Base-by-base conservation (phyloP, 2,113 vertebrate species). In the Tetraodon nigroviridis region DNA sequence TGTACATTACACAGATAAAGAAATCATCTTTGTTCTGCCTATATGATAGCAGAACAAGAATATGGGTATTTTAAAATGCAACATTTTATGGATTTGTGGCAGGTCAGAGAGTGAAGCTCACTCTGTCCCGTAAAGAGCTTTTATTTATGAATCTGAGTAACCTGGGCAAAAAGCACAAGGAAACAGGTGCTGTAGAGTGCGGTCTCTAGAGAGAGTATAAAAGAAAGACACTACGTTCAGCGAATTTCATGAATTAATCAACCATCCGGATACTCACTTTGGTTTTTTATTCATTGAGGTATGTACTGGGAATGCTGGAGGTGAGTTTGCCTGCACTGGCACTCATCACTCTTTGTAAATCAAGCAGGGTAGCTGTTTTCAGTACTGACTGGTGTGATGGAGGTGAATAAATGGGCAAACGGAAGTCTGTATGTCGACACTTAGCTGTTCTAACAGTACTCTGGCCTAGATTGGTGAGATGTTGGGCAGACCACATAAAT, bases 211-310 rank as follows among this genome's bases (percentile, higher is more conserved):
- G 61, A 44, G 49, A 49, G 29, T 6, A 61, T 51, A 74, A 70
- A 76, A 60, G 49, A 64, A 67, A 74, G 72, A 73, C 59, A 67
- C 61, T 61, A 70, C 21, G 21, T 71, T 78, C 59, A 22, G 50
- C 20, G 61, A 57, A 69, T 75, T 74, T 88, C 81, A 90, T 89
- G 70, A 90, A 90, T 89, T 79, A 90, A 83, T 84, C 69, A 90
- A 67, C 61, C 72, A 49, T 61, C 71, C 24, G 52, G 82, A 82
- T 81, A 73, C 73, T 73, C 64, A 56, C 41, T 63, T 71, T 64
- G 64, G 67, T 73, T 76, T 72, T 82, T 76, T 73, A 79, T 66
- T 69, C 80, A 73, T 73, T 69, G 44, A 79, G 68, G 64, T 74
- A 69, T 73, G 41, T 62, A 40, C 37, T 53, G 5, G 45, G 51